phyloP scores from a whole-genome alignment of 2,113 vertebrate species.

The Melanerpes aurifrons region DNA sequence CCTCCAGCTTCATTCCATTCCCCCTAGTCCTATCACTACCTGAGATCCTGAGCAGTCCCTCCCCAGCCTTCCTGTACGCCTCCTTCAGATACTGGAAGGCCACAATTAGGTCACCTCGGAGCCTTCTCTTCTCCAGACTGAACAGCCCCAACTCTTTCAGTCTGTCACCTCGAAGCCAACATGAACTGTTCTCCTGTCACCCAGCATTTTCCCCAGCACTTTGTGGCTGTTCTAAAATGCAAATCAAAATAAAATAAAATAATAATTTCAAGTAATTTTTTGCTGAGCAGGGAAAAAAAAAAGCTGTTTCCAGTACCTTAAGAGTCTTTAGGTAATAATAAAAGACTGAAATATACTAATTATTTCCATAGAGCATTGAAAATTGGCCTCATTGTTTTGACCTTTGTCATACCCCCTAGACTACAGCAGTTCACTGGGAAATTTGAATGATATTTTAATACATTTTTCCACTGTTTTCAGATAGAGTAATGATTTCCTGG shows the following conservation, averaged over 20 bases:
- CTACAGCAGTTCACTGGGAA: not conserved
- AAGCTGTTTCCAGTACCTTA: not conserved
- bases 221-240: not conserved
- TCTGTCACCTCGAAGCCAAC: too few relatives aligned
- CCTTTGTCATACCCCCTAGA: constrained; percentile 25
- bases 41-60: too few relatives aligned
- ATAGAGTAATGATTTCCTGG: not conserved
- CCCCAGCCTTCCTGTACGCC: too few relatives aligned
- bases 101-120: too few relatives aligned
- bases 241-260: not conserved
- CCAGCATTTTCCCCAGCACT: not conserved
- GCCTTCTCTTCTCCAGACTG: too few relatives aligned
- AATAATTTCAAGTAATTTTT: not conserved
- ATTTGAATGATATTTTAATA: constrained; percentile 44
- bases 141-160: too few relatives aligned
- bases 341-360: not conserved
- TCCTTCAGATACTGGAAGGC: too few relatives aligned
- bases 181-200: not conserved
- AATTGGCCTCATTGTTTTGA: constrained; percentile 42
- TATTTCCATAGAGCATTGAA: constrained; percentile 22
- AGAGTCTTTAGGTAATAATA: not conserved
- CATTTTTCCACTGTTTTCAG: constrained; percentile 51
- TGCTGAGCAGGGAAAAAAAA: not conserved
- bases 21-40: too few relatives aligned
- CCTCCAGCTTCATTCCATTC: too few relatives aligned